Base-by-base conservation (phyloP, 2,113 vertebrate species). In the Agapornis roseicollis region DNA sequence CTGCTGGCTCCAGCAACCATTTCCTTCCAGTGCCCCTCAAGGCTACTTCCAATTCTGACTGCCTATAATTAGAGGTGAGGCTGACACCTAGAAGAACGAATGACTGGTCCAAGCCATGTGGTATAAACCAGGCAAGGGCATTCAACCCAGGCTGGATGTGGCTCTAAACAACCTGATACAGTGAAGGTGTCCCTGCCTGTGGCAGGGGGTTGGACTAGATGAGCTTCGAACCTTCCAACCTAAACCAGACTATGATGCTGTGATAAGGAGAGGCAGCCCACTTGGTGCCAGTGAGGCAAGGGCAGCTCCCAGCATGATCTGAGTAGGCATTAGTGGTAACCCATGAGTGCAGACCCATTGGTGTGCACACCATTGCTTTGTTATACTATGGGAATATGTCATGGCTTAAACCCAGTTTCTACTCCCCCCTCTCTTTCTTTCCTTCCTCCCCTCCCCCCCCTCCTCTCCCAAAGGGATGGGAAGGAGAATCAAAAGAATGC, bases 1-100 rank as follows among this genome's bases (percentile, higher is more conserved):
- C 52, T 65, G 9, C 25, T 42, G 7, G 2, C 52, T 60, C 31
- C 2, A 18, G 20, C 27, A 1, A 0, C 1, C 0, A 5, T 12
- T 61, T 80, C 33, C 41, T 58, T 55, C 15, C 65, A n/a, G 53
- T 61, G 44, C 16, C 17, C 17, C 39, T 49, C 33, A 17, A 76
- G 10, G 35, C 15, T 63, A 0, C 42, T 53, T n/a, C 22, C 28
- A 31, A 5, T 20, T 63, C 22, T 81, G 41, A 7, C 58, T 66
- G 33, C 13, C n/a, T 35, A 0, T 46, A 11, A 16, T 39, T 19
- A 58, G 68, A 64, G 39, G 14, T 39, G 61, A 79, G 42, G 37
- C 41, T 71, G 77, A 11, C 31, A 16, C 11, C 58, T 37, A 28
- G 13, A 63, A 64, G 42, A 8, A 24, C 58, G 70, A 10, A 4